A percentile compares a stretch with the other conserved stretches of the same genome.
Evolutionary conservation across 2,888 invertebrate species (phyloP).

Genomic region (Agrilus biguttatus): DNA sequence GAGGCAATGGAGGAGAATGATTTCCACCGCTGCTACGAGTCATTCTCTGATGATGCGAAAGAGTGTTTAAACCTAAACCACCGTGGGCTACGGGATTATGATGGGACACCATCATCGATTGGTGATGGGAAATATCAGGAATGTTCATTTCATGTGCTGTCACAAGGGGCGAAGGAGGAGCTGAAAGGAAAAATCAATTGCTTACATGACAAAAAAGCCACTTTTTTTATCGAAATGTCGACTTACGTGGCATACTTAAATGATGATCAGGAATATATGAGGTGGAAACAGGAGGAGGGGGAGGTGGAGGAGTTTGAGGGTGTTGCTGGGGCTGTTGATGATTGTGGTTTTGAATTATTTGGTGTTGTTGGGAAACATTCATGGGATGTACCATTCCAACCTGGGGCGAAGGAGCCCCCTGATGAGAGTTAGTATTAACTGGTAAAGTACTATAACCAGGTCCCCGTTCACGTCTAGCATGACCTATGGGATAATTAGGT

Average conservation of each 20-base stretch:
- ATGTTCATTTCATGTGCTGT: slow-evolving; percentile 35
- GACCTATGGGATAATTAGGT: slow-evolving; percentile 81
- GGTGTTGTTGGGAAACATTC: slow-evolving; percentile 21
- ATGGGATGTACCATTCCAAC: slow-evolving; percentile 83
- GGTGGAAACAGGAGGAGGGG: slow-evolving; percentile 44
- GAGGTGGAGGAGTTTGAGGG: slow-evolving; percentile 45
- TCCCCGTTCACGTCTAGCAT: slow-evolving; percentile 45
- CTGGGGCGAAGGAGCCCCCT: slow-evolving; percentile 28
- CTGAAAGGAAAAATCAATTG: slow-evolving; percentile 30
- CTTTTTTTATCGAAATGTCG: not conserved
- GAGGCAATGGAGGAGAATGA: slow-evolving; percentile 71
- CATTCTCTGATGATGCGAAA: slow-evolving; percentile 30
- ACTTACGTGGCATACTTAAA: slow-evolving; percentile 74
- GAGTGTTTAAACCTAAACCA: slow-evolving; percentile 33
- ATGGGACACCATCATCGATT: slow-evolving; percentile 28
- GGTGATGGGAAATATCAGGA: slow-evolving; percentile 28
- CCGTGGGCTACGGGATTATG: slow-evolving; percentile 28
- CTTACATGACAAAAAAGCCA: not conserved
- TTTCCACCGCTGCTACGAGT: slow-evolving; percentile 38
- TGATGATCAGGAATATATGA: slow-evolving; percentile 37
- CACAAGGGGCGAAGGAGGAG: slow-evolving; percentile 72
- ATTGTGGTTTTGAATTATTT: slow-evolving; percentile 31
- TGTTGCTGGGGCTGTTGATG: slow-evolving; percentile 23
- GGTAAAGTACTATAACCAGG: slow-evolving; percentile 81
- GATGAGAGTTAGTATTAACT: slow-evolving; percentile 36